Evolutionary conservation across 2,888 invertebrate genomes (phyloP).

Genomic region (Parnassius mnemosyne): DNA sequence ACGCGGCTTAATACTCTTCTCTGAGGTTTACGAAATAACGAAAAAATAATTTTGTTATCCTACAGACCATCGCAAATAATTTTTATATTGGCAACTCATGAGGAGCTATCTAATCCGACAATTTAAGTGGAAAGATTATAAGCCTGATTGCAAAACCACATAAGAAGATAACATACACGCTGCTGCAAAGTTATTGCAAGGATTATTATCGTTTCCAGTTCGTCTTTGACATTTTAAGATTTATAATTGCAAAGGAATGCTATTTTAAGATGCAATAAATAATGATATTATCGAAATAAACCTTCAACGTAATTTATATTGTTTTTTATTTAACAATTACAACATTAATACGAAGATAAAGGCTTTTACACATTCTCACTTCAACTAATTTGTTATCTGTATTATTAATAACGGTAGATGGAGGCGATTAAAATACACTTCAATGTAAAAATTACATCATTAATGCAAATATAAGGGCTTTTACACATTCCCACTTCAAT

Average conservation of each 20-base stretch:
- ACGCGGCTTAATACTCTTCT: too few species aligned
- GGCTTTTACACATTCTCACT: too few species aligned
- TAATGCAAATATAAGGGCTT: too few species aligned
- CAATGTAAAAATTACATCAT: too few species aligned
- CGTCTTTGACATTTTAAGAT: background rate
- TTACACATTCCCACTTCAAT: too few species aligned
- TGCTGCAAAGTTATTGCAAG: conserved; percentile 2
- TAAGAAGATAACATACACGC: conserved; percentile 11
- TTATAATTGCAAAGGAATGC: background rate
- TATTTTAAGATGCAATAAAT: conserved; percentile 1
- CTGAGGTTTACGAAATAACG: too few species aligned
- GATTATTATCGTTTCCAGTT: background rate
- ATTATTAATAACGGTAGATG: too few species aligned
- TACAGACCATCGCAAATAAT: background rate
- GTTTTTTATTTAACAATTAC: too few species aligned
- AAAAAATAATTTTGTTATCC: background rate
- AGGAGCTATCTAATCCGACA: conserved; percentile 2
- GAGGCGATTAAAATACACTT: too few species aligned
- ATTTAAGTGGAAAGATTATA: conserved; percentile 11
- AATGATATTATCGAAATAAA: background rate
- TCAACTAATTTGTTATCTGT: too few species aligned
- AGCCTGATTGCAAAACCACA: conserved; percentile 5
- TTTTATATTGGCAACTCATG: conserved; percentile 7
- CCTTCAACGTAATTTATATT: too few species aligned
- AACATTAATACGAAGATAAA: too few species aligned